A percentile compares a stretch with the other conserved stretches of the same genome.
Evolutionary conservation across 2,888 invertebrate species (phyloP).

Genomic region (Acanthosepion pharaonis): DNA sequence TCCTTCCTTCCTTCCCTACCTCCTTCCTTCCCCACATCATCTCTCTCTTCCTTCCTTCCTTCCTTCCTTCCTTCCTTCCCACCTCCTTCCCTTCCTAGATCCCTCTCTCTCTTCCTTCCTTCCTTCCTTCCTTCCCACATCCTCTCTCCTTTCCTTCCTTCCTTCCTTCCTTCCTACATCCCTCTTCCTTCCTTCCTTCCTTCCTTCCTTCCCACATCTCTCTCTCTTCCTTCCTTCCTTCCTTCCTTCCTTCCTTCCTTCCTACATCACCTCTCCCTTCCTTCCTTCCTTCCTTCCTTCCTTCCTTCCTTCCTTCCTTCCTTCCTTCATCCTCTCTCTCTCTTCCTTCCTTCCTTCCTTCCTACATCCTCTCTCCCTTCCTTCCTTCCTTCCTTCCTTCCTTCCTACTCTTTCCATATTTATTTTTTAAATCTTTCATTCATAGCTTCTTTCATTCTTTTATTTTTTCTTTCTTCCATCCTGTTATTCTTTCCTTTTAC

Average conservation of each 20-base stretch:
- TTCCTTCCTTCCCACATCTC: not conserved
- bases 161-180: not conserved
- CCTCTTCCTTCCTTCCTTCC: not conserved
- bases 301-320: not conserved
- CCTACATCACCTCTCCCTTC: too few species aligned
- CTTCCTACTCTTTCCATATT: not conserved
- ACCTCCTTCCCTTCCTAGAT: too few species aligned
- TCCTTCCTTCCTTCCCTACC: too few species aligned
- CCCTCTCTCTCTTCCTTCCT: too few species aligned
- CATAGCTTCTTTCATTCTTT: rapidly evolving
- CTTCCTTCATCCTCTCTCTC: not conserved
- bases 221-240: not conserved
- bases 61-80: too few species aligned
- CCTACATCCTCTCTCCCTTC: not conserved
- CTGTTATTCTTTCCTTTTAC: not conserved
- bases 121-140: not conserved
- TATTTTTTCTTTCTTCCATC: not conserved
- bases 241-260: not conserved
- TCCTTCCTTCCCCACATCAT: too few species aligned
- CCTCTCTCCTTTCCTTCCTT: too few species aligned
- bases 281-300: not conserved
- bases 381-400: not conserved
- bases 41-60: too few species aligned
- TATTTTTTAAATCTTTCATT: not conserved
- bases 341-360: not conserved